Percentiles rank a stretch among this genome's conserved stretches.
phyloP scores from a whole-genome alignment of 2,888 invertebrate species.

The Drosophila dives region DNA sequence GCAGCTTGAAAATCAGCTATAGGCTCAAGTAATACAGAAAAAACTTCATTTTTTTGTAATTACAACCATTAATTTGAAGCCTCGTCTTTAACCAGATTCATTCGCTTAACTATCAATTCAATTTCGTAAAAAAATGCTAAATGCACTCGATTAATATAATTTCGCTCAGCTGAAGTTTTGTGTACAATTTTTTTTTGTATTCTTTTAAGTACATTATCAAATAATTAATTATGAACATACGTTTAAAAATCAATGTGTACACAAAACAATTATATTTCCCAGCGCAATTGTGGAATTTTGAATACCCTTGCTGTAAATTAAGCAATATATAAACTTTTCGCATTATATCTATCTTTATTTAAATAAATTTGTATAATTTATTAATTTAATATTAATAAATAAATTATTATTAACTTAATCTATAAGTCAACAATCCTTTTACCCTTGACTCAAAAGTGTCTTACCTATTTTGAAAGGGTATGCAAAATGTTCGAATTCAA shows the following conservation, averaged over 20 bases:
- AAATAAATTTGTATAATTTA: too few relatives aligned
- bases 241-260: slow-evolving; percentile 23
- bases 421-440: not conserved
- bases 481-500: not conserved
- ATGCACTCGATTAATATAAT: slow-evolving; percentile 47
- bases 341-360: not conserved
- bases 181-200: slow-evolving; percentile 3
- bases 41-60: slow-evolving; percentile 13
- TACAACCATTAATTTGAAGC: slow-evolving; percentile 28
- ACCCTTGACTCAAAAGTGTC: not conserved
- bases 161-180: slow-evolving; percentile 10
- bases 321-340: not conserved
- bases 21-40: not conserved
- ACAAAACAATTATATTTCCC: not conserved
- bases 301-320: not conserved
- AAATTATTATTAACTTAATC: too few relatives aligned
- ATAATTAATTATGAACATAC: slow-evolving; percentile 50
- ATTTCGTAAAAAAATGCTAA: slow-evolving; percentile 44
- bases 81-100: slow-evolving; percentile 25
- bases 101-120: slow-evolving; percentile 36
- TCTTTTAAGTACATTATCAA: slow-evolving; percentile 34
- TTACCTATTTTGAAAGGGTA: not conserved
- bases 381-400: too few relatives aligned
- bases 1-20: not conserved
- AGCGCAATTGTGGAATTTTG: not conserved